phyloP scores from a whole-genome alignment of 2,797 vertebrate species.

The Lagodon rhomboides region DNA sequence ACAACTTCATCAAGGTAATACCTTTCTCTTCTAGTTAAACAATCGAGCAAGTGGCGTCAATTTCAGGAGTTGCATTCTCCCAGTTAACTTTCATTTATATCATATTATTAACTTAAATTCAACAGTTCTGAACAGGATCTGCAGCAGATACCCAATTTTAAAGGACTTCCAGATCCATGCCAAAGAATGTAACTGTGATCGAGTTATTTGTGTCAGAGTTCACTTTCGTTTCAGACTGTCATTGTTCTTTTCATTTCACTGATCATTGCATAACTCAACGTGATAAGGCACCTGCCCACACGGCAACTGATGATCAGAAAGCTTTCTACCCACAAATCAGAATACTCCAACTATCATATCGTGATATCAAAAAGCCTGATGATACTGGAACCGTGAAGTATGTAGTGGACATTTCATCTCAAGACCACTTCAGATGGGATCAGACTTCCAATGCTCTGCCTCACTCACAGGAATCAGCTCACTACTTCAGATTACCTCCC shows the following conservation, averaged over 20 bases:
- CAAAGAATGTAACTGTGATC: too few relatives aligned
- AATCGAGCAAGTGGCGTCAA: neutral
- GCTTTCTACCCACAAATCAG: neutral
- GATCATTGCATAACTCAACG: neutral
- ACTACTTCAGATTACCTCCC: constrained; percentile 42
- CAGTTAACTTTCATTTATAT: neutral
- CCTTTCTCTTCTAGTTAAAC: neutral
- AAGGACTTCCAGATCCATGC: too few relatives aligned
- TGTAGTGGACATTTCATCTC: neutral
- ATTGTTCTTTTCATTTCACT: neutral
- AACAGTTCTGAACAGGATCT: too few relatives aligned
- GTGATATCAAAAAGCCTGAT: neutral
- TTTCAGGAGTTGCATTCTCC: neutral
- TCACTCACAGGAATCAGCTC: constrained; percentile 20
- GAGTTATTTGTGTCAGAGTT: neutral
- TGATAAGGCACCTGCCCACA: neutral
- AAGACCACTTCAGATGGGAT: constrained; percentile 16
- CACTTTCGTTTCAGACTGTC: neutral
- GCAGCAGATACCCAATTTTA: too few relatives aligned
- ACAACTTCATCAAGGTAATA: neutral
- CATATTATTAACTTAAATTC: neutral
- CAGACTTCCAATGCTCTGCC: constrained; percentile 18
- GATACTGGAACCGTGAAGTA: too few relatives aligned
- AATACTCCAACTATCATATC: too few relatives aligned
- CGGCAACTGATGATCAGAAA: neutral